A percentile compares a stretch with the other conserved stretches of the same genome.
Conservation (phyloP, 2,797 vertebrate genomes). For the Alosa sapidissima region DNA sequence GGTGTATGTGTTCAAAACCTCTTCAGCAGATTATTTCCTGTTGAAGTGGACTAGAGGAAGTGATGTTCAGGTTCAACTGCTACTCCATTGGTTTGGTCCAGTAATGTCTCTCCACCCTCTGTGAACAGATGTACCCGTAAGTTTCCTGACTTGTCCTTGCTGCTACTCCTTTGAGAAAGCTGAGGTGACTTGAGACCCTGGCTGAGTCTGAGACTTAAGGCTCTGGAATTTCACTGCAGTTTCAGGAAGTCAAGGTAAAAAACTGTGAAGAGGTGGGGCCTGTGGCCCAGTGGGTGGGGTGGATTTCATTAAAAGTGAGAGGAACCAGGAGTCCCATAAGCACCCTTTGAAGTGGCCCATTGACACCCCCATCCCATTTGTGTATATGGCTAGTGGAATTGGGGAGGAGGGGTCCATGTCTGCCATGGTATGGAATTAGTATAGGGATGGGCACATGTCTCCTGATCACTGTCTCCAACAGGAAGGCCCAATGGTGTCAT, state of each 20-base stretch:
- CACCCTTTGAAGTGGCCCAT: constrained; percentile 50
- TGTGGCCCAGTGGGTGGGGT: constrained; percentile 4
- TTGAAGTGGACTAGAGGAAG: not conserved
- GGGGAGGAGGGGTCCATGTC: constrained; percentile 1
- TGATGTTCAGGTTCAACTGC: not conserved
- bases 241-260: constrained; percentile 30
- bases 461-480: constrained; percentile 66
- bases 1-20: not conserved
- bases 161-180: not conserved
- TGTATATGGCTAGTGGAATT: not conserved
- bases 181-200: not conserved
- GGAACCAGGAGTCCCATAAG: constrained; percentile 32
- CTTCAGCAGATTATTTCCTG: not conserved
- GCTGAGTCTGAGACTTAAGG: not conserved
- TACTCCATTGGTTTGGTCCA: not conserved
- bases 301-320: constrained; percentile 39
- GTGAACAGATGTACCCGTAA: not conserved
- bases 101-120: not conserved
- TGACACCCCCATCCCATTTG: constrained; percentile 21
- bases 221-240: not conserved
- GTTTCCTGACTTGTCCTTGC: not conserved
- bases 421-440: constrained; percentile 29
- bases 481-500: constrained; percentile 61
- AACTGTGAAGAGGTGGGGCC: constrained; percentile 18
- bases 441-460: constrained; percentile 45